Evolutionary conservation across 2,797 vertebrate genomes (phyloP), one percentile per base, ranked within the genome.

Genomic region (Mionectes olivaceus): DNA sequence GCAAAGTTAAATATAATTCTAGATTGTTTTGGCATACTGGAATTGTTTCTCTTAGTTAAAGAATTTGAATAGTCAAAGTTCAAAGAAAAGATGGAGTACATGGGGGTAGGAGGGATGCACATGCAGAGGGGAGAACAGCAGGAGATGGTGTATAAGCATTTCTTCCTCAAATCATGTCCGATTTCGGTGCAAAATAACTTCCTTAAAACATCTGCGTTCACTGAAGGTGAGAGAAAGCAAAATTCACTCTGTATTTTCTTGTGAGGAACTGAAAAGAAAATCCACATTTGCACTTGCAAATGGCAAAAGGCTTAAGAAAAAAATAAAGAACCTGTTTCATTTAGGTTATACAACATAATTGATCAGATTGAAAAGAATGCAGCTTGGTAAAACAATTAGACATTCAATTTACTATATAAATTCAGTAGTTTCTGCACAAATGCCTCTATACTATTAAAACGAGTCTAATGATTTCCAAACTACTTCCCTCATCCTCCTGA

Each of bases 181-280:
- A 96, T 94, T 93, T 91, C 89, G 15, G 24, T 73, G 60, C 63
- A 91, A 90, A 94, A 61, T 52, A 79, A 94, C 89, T 95, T 87
- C 65, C 63, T 64, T 75, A 79, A 89, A 91, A 95, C 95, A 97
- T 96, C 94, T 97, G 95, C 87, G 73, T 94, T 95, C 94, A 95
- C 91, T 97, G 95, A 96, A 96, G 87, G 87, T 94, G 90, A 93
- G 68, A 52, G 85, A 28, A 89, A 78, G 87, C 21, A 65, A 46
- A 46, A n/a, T 46, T 65, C 43, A 65, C 73, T 65, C 69, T 67
- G 5, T 75, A 75, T 92, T 95, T 95, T 93, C 67, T 91, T 93
- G 64, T 85, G 82, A 93, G 83, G 32, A 94, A 87, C 44, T 65
- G 50, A 65, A 88, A 92, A 83, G 80, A 89, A 91, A 89, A 87